These are phyloP conservation scores for Drosophila mimica DNA, from an alignment of 2,888 invertebrate genomes.

Conservation along the genomic window DNA sequence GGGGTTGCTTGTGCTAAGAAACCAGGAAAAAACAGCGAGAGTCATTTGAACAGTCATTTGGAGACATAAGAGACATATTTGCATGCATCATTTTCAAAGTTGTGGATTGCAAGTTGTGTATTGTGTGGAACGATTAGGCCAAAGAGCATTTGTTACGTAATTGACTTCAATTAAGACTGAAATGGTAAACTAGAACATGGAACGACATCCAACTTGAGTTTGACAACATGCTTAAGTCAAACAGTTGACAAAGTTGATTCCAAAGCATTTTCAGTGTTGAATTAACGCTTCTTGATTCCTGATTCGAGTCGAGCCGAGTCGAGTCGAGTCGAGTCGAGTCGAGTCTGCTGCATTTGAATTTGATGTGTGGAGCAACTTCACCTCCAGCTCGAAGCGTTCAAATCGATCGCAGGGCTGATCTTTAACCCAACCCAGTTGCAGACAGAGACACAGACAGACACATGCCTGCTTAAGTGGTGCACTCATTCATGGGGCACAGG, in stretches of 20 bases:
- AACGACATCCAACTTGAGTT: not conserved
- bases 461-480: constrained; percentile 27
- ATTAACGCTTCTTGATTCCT: no score
- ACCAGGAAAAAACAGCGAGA: constrained; percentile 16
- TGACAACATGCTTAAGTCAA: constrained; percentile 19
- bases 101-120: not conserved
- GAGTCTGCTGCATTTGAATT: constrained; percentile 2
- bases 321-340: no score
- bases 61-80: not conserved
- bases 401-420: constrained; percentile 36
- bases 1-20: constrained; percentile 4
- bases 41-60: constrained; percentile 9
- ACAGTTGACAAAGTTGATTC: not conserved
- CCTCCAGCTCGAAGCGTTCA: not conserved
- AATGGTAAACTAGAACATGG: not conserved
- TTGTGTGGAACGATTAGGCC: not conserved
- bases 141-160: constrained; percentile 1
- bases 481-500: constrained; percentile 23
- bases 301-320: no score
- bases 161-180: constrained; percentile 27
- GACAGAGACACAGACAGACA: not conserved
- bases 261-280: not conserved
- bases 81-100: not conserved
- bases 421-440: constrained; percentile 57
- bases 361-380: not conserved